A percentile compares a stretch with the other conserved stretches of the same genome.
These are phyloP conservation scores for Paedocypris sp. DNA, from an alignment of 2,113 vertebrate genomes.

Conservation along the genomic window DNA sequence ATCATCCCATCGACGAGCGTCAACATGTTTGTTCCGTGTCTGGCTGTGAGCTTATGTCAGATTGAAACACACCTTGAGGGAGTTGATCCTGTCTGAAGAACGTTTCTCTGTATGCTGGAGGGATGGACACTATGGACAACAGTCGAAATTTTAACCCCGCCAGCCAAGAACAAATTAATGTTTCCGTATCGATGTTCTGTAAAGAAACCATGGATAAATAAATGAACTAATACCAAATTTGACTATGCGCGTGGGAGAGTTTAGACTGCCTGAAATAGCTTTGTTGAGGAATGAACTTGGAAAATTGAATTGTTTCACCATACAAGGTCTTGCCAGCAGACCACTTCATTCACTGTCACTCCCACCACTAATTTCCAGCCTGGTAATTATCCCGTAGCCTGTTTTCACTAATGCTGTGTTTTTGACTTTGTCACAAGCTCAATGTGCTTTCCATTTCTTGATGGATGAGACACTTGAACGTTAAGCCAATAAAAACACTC, in stretches of 20 bases:
- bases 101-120: background rate
- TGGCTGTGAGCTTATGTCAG: background rate
- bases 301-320: constrained; percentile 55
- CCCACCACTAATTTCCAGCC: constrained; percentile 16
- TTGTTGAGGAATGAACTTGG: constrained; percentile 51
- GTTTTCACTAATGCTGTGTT: background rate
- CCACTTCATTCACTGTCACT: background rate
- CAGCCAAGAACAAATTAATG: constrained; percentile 55
- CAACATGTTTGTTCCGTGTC: constrained; percentile 10
- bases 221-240: constrained; percentile 60
- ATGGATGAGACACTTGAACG: too few relatives aligned
- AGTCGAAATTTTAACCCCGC: constrained; percentile 25
- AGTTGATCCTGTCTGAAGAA: background rate
- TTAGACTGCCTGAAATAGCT: constrained; percentile 59
- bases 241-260: constrained; percentile 63
- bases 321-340: constrained; percentile 52
- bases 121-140: background rate
- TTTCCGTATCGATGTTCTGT: constrained; percentile 50
- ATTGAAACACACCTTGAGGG: constrained; percentile 3
- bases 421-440: background rate
- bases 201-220: constrained; percentile 64
- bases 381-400: too few relatives aligned
- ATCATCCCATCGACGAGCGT: constrained; percentile 2
- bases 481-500: too few relatives aligned
- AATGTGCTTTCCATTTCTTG: too few relatives aligned